Percentiles rank a stretch among this genome's conserved stretches.
Evolutionary conservation across 2,113 vertebrate species (phyloP).

Genomic region (Tachycineta bicolor): DNA sequence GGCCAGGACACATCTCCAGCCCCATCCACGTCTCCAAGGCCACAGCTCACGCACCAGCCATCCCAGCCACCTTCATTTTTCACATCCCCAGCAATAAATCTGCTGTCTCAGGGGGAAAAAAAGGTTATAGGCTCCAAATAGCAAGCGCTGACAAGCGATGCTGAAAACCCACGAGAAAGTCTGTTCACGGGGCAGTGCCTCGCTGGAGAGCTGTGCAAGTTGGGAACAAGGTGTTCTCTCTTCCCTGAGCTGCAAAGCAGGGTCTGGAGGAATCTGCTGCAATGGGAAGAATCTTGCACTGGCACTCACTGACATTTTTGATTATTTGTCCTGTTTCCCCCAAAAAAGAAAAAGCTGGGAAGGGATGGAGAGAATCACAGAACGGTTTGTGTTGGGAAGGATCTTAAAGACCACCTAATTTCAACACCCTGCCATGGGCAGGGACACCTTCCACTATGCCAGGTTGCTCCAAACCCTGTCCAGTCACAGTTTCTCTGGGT

Average conservation of each 20-base stretch:
- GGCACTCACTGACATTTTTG: not conserved
- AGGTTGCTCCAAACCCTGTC: fast-evolving
- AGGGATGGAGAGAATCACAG: not conserved
- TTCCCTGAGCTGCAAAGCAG: not conserved
- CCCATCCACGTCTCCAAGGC: not conserved
- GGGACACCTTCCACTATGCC: not conserved
- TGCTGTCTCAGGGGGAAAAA: not conserved
- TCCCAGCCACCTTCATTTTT: not conserved
- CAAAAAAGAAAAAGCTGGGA: not conserved
- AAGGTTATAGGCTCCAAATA: not conserved
- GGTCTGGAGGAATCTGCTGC: not conserved
- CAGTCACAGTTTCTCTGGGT: not conserved
- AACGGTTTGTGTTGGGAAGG: not conserved
- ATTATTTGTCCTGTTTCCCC: not conserved
- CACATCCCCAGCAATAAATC: not conserved
- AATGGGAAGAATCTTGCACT: not conserved
- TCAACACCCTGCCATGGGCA: not conserved
- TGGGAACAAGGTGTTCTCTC: conserved; percentile 11
- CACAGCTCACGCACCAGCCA: not conserved
- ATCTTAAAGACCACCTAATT: not conserved
- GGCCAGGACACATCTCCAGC: not conserved
- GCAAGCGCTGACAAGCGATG: not conserved
- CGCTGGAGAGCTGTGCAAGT: not conserved
- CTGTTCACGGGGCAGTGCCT: not conserved
- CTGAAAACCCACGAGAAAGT: not conserved